A percentile compares a stretch with the other conserved stretches of the same genome.
Evolutionary conservation across 2,888 invertebrate genomes (phyloP).

Genomic region (Phengaris alcon): DNA sequence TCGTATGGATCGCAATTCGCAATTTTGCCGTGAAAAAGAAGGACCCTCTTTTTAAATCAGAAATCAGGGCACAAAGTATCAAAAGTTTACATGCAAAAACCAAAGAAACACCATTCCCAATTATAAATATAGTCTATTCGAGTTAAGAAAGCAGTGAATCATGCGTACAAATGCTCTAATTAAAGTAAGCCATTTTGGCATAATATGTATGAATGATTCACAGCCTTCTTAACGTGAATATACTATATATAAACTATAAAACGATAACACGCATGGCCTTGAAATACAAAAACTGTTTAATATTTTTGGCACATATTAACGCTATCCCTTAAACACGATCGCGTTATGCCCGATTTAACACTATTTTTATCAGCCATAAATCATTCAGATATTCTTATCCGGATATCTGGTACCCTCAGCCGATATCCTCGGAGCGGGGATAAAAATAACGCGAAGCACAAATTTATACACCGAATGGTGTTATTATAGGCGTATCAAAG

Average conservation of each 20-base stretch:
- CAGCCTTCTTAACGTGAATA: not conserved
- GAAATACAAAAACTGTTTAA: not conserved
- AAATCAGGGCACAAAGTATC: too few relatives aligned
- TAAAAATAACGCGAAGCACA: slow-evolving; percentile 11
- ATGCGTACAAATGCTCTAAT: too few relatives aligned
- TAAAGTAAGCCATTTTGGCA: too few relatives aligned
- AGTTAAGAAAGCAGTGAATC: too few relatives aligned
- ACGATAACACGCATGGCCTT: not conserved
- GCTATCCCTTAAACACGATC: not conserved
- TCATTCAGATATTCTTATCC: slow-evolving; percentile 20
- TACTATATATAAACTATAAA: not conserved
- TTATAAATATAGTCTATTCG: too few relatives aligned
- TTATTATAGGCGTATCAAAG: too few relatives aligned
- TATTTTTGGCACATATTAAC: slow-evolving; percentile 8
- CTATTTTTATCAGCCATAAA: slow-evolving; percentile 12
- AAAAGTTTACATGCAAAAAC: too few relatives aligned
- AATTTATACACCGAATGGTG: not conserved
- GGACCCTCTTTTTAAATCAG: too few relatives aligned
- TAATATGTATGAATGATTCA: too few relatives aligned
- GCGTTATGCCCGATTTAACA: slow-evolving; percentile 3
- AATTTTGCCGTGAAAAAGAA: too few relatives aligned
- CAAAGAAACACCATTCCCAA: too few relatives aligned
- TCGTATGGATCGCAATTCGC: too few relatives aligned
- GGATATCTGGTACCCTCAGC: slow-evolving; percentile 13
- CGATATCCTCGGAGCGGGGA: not conserved